phyloP scores from a whole-genome alignment of 2,888 invertebrate genomes.

The Capitulum mitella region DNA sequence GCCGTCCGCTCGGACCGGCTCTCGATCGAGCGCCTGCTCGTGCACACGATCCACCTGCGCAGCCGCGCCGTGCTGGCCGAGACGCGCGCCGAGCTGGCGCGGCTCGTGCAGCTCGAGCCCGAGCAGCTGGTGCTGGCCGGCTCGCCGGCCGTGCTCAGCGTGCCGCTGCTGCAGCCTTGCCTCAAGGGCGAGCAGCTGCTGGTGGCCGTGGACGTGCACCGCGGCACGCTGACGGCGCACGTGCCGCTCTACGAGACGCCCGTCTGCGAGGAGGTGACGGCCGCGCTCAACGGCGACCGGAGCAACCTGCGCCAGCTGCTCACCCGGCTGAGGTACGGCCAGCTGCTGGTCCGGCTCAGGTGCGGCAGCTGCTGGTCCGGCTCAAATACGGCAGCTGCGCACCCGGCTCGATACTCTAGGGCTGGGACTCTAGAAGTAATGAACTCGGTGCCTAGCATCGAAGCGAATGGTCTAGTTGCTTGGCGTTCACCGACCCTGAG shows the following conservation, averaged over 20 bases:
- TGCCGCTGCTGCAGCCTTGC: constrained; percentile 82
- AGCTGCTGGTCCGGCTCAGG: neutral
- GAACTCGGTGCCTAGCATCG: too few species aligned
- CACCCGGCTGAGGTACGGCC: constrained; percentile 55
- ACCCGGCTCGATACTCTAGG: too few species aligned
- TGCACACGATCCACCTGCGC: constrained; percentile 90
- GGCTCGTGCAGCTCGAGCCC: constrained; percentile 60
- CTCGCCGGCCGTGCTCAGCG: constrained; percentile 84
- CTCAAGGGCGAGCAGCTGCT: constrained; percentile 84
- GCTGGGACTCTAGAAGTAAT: too few species aligned
- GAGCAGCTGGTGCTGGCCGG: constrained; percentile 58
- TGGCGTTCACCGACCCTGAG: too few species aligned
- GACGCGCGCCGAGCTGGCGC: constrained; percentile 63
- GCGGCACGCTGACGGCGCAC: constrained; percentile 82
- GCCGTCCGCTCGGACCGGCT: constrained; percentile 81
- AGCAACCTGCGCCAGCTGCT: constrained; percentile 58
- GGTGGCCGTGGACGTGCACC: constrained; percentile 89
- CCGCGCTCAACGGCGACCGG: constrained; percentile 66
- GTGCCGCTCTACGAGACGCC: constrained; percentile 81
- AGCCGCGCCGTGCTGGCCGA: constrained; percentile 75
- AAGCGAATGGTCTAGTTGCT: too few species aligned
- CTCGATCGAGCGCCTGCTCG: constrained; percentile 89
- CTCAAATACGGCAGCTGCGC: too few species aligned
- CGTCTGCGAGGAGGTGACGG: constrained; percentile 70
- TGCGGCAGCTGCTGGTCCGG: neutral